A percentile compares a stretch with the other conserved stretches of the same genome.
Evolutionary conservation across 2,113 vertebrate species (phyloP).

Genomic region (Pica pica): DNA sequence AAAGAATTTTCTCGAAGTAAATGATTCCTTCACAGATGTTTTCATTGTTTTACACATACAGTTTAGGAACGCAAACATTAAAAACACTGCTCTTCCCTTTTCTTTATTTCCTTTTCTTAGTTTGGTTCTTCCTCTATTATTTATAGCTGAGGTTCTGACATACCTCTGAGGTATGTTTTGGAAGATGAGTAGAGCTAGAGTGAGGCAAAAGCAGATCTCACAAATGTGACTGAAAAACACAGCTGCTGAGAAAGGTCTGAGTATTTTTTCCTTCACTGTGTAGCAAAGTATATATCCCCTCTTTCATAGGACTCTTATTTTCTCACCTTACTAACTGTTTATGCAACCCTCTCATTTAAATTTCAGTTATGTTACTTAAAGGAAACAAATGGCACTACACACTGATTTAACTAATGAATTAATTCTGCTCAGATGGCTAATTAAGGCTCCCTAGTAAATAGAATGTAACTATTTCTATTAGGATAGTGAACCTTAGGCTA

Average conservation of each 20-base stretch:
- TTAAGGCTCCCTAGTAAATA: conserved; percentile 56
- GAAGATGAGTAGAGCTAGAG: neutral
- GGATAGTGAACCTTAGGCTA: neutral
- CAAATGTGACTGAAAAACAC: neutral
- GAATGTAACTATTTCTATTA: conserved; percentile 34
- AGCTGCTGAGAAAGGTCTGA: neutral
- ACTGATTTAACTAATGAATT: conserved; percentile 67
- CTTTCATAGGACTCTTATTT: neutral
- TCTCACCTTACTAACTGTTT: conserved; percentile 7
- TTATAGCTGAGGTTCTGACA: neutral
- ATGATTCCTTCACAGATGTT: neutral
- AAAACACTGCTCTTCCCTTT: neutral
- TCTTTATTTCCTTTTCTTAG: neutral
- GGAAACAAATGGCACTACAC: conserved; percentile 36
- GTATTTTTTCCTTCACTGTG: neutral
- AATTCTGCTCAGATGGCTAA: conserved; percentile 55
- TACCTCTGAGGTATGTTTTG: neutral
- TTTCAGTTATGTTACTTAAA: conserved; percentile 48
- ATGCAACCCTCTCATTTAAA: conserved; percentile 47
- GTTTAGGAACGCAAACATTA: neutral
- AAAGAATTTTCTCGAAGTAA: conserved; percentile 54
- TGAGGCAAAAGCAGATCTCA: neutral
- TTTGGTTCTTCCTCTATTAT: neutral
- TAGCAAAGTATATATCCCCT: neutral
- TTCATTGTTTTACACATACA: neutral